These are phyloP conservation scores for Myotis yumanensis DNA, from an alignment of 2,113 vertebrate genomes.

Conservation along the genomic window DNA sequence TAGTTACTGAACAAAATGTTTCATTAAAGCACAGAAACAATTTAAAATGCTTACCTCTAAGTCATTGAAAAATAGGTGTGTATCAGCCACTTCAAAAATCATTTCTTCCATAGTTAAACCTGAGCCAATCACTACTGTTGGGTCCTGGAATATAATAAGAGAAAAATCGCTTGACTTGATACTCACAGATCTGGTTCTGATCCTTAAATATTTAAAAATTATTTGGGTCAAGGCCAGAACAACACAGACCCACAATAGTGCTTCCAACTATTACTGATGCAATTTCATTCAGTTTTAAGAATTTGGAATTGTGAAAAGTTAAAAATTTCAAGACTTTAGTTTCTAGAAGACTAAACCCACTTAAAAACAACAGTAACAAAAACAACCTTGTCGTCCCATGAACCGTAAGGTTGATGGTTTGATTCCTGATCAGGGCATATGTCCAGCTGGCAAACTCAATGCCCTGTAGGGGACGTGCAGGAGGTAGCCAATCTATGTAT, in stretches of 20 bases:
- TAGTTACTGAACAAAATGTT: constrained; percentile 16
- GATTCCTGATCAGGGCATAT: no score
- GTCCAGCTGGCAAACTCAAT: no score
- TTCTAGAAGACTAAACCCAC: constrained; percentile 38
- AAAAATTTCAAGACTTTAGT: constrained; percentile 9
- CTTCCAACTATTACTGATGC: neutral
- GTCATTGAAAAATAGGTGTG: constrained; percentile 98
- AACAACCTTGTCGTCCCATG: neutral
- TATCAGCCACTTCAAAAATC: constrained; percentile 99
- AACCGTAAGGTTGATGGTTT: no score
- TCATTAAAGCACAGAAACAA: constrained; percentile 31
- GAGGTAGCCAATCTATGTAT: no score
- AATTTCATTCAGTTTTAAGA: constrained; percentile 36
- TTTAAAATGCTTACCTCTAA: constrained; percentile 89
- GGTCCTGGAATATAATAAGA: constrained; percentile 86
- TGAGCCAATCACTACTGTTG: constrained; percentile 93
- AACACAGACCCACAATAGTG: neutral
- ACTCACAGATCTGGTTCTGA: neutral
- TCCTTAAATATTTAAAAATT: constrained; percentile 45
- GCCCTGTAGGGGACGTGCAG: no score
- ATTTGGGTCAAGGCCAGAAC: neutral
- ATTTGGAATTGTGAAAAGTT: constrained; percentile 16
- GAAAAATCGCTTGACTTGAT: neutral
- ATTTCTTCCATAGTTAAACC: constrained; percentile 99
- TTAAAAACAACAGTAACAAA: neutral